Base-by-base conservation (phyloP, 2,888 invertebrate species). In the Arrhopalites spinosus region DNA sequence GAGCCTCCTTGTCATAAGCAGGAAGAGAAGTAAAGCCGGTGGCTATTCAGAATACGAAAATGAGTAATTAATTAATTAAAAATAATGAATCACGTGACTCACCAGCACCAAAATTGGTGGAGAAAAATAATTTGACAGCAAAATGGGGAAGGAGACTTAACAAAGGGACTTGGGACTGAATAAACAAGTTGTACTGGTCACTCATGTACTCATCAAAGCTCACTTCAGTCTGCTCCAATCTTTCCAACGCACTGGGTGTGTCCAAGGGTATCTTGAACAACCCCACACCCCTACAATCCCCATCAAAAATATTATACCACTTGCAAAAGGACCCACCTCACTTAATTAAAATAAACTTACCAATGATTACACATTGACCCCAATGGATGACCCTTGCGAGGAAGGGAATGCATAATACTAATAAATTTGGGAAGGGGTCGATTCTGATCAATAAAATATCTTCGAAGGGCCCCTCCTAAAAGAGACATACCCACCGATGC, bases 401-500 rank as follows among this genome's bases (percentile, higher is more conserved):
- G 82, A 0, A 82, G 77, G 11, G 81, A 81, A 69, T 82, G 82
- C 82, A 82, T 82, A 27, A 82, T 75, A 17, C 77, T 69, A 1
- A 81, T 77, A 47, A 69, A 77, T 3, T 73, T 66, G 23, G 82
- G 82, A 15, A 80, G 36, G 0, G 67, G 29, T 15, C 64, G 27
- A 30, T 71, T 67, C 2, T 70, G 75, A 17, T 78, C 77, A 50
- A 67, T n/a, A 64, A 77, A 81, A 36, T 79, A 77, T 1, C 80
- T 76, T 20, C 78, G 75, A 11, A 81, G 59, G 11, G 82, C 82
- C 43, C 82, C 82, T 13, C 76, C 75, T 50, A 82, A 76, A 30
- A 82, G 23, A 27, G 77, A 69, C 82, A 82, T 82, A n/a, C 82
- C 82, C 13, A 80, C 76, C 0, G 81, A 77, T 2, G 82, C 82